Evolutionary conservation across 2,113 vertebrate species (phyloP), one percentile per base, ranked within the genome.

Genomic region (Rhynchomys soricoides): DNA sequence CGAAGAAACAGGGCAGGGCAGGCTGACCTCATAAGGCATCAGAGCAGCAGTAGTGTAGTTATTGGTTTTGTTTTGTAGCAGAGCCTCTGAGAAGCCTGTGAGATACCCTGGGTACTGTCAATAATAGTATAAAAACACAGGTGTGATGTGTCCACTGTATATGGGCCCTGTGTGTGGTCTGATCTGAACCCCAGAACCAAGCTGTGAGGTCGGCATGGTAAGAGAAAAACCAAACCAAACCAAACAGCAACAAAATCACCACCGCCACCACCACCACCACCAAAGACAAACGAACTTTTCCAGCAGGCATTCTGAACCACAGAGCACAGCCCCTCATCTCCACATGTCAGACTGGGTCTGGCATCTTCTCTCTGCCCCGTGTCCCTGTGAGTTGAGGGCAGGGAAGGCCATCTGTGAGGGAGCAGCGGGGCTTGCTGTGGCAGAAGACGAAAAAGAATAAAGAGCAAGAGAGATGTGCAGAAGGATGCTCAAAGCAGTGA

Each of bases 301-400:
- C 71, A 19, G 11, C 16, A 11, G 26, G 8, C 0, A 12, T n/a
- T 74, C 22, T 1, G n/a, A 55, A 64, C 22, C 82, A 3, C 2
- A 0, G 0, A 6, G 29, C 34, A 21, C 3, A 2, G 1, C 21
- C 15, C 0, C 1, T 19, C 34, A 40, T 17, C 29, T 22, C 21
- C 1, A 73, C 37, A 8, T 0, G 0, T 21, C 0, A 45, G 16
- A 37, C 50, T 15, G 0, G 3, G 34, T 15, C 29, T 9, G 5
- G 40, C 79, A 34, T 19, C 24, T 4, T 50, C 31, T 19, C 48
- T 21, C 52, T 19, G 29, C 2, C 50, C 52, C 1, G 17, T 0
- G 0, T 0, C 5, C 79, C 55, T 29, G 3, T 50, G 52, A 29
- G 43, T 62, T 0, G 31, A 55, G 64, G 12, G 17, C 13, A 34